A percentile compares a stretch with the other conserved stretches of the same genome.
These are phyloP conservation scores for Mactromeris polynyma DNA, from an alignment of 2,888 invertebrate genomes.

Conservation along the genomic window DNA sequence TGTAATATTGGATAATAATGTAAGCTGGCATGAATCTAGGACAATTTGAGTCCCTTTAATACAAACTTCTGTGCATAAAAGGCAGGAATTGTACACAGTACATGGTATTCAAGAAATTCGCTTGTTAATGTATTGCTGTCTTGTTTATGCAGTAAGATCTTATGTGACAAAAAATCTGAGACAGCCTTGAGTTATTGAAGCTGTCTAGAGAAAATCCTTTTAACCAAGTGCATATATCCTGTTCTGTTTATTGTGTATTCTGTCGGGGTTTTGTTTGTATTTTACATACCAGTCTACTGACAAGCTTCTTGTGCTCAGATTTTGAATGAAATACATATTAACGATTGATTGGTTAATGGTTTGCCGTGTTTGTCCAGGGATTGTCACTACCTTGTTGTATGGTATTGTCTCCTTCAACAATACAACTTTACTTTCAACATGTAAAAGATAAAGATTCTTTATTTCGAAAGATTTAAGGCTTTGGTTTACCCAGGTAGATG, in stretches of 20 bases:
- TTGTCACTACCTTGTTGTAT: background rate
- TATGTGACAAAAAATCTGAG: background rate
- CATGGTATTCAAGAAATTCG: background rate
- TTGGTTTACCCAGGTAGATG: no score
- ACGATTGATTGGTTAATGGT: background rate
- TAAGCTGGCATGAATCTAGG: no score
- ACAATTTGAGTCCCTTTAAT: no score
- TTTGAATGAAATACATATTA: conserved; percentile 3
- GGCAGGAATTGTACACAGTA: no score
- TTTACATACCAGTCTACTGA: background rate
- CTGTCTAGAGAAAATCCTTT: conserved; percentile 8
- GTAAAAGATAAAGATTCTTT: no score
- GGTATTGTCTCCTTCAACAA: background rate
- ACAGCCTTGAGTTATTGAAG: conserved; percentile 9
- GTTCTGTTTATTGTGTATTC: background rate
- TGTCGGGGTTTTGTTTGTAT: background rate
- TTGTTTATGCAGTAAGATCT: conserved; percentile 12
- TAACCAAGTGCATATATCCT: background rate
- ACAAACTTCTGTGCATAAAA: no score
- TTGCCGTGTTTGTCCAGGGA: background rate
- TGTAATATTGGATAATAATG: no score
- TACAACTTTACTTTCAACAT: no score
- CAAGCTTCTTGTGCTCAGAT: background rate
- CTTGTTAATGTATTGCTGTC: background rate
- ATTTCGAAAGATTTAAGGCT: no score